phyloP scores from a whole-genome alignment of 2,888 invertebrate genomes.

The Netelia inedita region DNA sequence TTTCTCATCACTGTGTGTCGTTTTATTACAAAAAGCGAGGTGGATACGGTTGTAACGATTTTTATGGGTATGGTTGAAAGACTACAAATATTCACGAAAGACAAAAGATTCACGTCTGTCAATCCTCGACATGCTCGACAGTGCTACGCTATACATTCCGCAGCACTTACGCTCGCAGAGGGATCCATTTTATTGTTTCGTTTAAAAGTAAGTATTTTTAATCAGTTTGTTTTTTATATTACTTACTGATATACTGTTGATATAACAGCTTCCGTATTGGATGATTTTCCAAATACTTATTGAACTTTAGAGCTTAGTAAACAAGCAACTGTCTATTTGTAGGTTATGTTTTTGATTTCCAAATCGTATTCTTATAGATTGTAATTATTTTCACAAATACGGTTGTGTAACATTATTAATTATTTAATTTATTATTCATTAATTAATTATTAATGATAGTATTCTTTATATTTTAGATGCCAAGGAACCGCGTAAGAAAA shows the following conservation, averaged over 20 bases:
- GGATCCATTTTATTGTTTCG: background rate
- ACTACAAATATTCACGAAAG: too few relatives aligned
- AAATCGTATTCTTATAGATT: too few relatives aligned
- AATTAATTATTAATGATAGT: too few relatives aligned
- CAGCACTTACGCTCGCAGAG: background rate
- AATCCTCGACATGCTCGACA: too few relatives aligned
- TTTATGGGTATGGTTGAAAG: too few relatives aligned
- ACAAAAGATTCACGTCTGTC: too few relatives aligned
- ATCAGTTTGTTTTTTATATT: background rate
- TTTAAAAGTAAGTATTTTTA: background rate
- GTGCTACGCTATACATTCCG: too few relatives aligned
- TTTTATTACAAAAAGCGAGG: too few relatives aligned
- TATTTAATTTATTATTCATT: background rate
- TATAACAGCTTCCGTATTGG: background rate
- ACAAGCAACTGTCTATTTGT: background rate
- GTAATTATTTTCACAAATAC: background rate
- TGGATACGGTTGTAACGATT: too few relatives aligned
- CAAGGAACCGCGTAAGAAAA: background rate
- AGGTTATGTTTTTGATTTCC: background rate
- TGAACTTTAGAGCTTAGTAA: background rate
- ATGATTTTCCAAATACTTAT: background rate
- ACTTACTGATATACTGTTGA: background rate
- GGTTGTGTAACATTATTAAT: background rate
- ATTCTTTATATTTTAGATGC: background rate
- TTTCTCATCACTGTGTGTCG: too few relatives aligned